Conservation (phyloP, 1,140 invertebrate genomes). For the Drosophila funebris region DNA sequence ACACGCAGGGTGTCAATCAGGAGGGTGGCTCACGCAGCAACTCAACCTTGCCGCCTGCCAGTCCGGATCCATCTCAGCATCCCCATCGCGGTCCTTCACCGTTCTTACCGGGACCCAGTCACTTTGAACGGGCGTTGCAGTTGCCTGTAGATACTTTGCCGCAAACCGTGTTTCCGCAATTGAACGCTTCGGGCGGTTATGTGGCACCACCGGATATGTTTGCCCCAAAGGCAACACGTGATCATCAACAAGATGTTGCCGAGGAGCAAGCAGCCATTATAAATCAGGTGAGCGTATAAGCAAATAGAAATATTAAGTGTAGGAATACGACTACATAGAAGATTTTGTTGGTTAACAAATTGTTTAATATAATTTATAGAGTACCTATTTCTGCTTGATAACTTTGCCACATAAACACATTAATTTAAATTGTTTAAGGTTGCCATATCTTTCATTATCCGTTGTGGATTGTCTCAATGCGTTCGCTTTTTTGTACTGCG, state of each 20-base stretch:
- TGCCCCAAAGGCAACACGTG: constrained; percentile 77
- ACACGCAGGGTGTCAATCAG: constrained; percentile 71
- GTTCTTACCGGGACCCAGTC: constrained; percentile 78
- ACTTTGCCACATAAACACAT: too few species aligned
- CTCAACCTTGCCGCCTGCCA: constrained; percentile 66
- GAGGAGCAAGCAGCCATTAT: constrained; percentile 83
- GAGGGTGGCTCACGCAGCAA: constrained; percentile 57
- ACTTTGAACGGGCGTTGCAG: constrained; percentile 75
- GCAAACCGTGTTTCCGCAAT: constrained; percentile 83
- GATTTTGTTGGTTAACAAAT: too few species aligned
- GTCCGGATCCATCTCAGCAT: constrained; percentile 58
- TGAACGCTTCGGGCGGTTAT: constrained; percentile 80
- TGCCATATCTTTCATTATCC: not conserved
- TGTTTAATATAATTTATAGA: too few species aligned
- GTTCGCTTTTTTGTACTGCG: not conserved
- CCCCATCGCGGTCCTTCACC: constrained; percentile 80
- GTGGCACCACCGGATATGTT: constrained; percentile 59
- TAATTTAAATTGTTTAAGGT: not conserved
- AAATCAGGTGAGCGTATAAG: constrained; percentile 80
- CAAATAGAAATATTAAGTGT: not conserved
- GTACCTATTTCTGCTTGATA: too few species aligned
- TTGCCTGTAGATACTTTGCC: constrained; percentile 80
- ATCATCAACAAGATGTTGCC: constrained; percentile 82
- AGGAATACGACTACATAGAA: not conserved
- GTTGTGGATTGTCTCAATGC: not conserved